Evolutionary conservation across 2,113 vertebrate species (phyloP).

Genomic region (Motacilla alba): DNA sequence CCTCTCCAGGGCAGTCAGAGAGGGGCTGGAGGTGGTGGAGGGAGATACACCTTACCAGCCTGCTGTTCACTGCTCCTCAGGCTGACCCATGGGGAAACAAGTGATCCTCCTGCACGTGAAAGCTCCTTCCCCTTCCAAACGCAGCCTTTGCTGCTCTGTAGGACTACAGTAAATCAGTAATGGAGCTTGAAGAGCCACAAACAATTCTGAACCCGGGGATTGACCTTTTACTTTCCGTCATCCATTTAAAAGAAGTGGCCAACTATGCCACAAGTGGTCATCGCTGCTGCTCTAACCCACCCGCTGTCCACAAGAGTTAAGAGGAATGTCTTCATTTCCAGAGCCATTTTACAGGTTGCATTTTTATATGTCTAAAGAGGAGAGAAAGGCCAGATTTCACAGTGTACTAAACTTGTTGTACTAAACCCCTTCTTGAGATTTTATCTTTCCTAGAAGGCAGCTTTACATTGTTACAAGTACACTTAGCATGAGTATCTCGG

Average conservation of each 20-base stretch:
- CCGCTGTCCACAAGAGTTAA: accelerated
- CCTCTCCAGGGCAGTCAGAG: not conserved
- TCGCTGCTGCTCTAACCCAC: not conserved
- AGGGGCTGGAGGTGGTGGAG: not conserved
- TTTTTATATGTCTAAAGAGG: not conserved
- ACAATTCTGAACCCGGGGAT: not conserved
- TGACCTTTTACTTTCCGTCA: not conserved
- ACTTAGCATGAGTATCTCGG: not conserved
- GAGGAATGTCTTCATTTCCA: not conserved
- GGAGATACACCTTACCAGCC: not conserved
- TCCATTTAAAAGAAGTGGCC: not conserved
- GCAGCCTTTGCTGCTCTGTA: not conserved
- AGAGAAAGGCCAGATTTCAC: not conserved
- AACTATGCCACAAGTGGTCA: not conserved
- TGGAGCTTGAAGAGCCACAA: not conserved
- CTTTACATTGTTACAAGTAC: not conserved
- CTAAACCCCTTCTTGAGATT: not conserved
- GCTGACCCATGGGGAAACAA: not conserved
- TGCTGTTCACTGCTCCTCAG: not conserved
- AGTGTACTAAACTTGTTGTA: not conserved
- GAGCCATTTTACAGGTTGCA: not conserved
- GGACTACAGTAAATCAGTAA: not conserved
- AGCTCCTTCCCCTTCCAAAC: not conserved
- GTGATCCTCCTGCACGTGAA: accelerated
- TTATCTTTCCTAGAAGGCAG: not conserved